Evolutionary conservation across 2,113 vertebrate species (phyloP).

Genomic region (Hippocampus comes): DNA sequence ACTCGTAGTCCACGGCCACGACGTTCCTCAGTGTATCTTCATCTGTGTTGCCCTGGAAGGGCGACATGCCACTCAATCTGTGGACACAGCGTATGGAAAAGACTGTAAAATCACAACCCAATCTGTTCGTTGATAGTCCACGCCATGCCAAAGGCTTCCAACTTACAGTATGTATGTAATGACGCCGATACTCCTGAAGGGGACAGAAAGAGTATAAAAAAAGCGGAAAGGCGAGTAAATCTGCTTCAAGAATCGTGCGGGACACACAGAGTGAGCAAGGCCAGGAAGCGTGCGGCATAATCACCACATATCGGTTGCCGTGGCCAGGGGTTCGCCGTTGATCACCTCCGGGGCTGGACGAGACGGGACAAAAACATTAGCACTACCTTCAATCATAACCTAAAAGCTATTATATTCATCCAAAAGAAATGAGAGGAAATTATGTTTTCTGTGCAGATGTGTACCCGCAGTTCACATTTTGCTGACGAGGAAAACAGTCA

Average conservation of each 20-base stretch:
- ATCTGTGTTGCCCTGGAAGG: constrained; percentile 78
- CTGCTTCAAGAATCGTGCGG: neutral
- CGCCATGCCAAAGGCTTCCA: constrained; percentile 25
- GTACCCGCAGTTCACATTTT: too few relatives aligned
- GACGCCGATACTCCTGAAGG: constrained; percentile 78
- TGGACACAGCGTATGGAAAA: constrained; percentile 6
- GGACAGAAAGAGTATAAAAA: neutral
- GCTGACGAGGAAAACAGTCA: too few relatives aligned
- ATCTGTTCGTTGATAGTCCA: neutral
- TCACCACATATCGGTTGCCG: constrained; percentile 78
- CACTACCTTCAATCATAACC: neutral
- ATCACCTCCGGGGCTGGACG: constrained; percentile 74
- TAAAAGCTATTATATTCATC: too few relatives aligned
- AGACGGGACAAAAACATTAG: neutral
- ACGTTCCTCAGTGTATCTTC: constrained; percentile 75
- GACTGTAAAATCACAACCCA: neutral
- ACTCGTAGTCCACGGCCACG: constrained; percentile 67
- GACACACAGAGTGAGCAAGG: neutral
- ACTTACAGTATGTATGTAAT: constrained; percentile 81
- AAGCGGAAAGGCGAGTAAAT: neutral
- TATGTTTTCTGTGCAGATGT: too few relatives aligned
- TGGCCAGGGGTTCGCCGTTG: constrained; percentile 68
- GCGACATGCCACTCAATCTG: constrained; percentile 83
- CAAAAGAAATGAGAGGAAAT: too few relatives aligned
- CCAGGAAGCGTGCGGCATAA: constrained; percentile 14